A percentile compares a stretch with the other conserved stretches of the same genome.
These are phyloP conservation scores for Dryobotodes eremita DNA, from an alignment of 2,888 invertebrate genomes.

Conservation along the genomic window DNA sequence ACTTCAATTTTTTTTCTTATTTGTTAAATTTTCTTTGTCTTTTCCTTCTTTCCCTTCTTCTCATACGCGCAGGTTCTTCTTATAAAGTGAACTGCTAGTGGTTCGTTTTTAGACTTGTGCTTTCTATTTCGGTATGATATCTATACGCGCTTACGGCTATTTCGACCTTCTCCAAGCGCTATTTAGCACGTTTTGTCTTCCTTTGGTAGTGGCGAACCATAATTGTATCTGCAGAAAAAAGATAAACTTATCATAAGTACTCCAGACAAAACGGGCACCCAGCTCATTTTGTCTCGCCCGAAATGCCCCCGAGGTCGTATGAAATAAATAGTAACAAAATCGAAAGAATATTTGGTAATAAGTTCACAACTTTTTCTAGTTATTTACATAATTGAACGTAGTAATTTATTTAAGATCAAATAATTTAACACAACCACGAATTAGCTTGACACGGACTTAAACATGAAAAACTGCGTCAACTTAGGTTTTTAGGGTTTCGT, in stretches of 20 bases:
- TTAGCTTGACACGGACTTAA: neutral
- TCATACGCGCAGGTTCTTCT: neutral
- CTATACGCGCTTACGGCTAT: too few relatives aligned
- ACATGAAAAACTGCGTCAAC: neutral
- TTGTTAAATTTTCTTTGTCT: neutral
- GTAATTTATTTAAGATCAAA: neutral
- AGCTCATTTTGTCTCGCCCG: neutral
- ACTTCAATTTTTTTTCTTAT: neutral
- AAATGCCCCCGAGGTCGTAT: neutral
- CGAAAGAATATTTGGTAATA: neutral
- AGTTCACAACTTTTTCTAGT: neutral
- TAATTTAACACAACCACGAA: neutral
- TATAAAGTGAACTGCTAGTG: neutral
- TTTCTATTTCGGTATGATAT: neutral
- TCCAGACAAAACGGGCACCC: neutral
- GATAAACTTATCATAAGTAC: neutral
- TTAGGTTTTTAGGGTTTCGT: too few relatives aligned
- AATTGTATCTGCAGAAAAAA: neutral
- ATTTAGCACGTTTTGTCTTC: constrained; percentile 8
- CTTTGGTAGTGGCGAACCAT: constrained; percentile 6
- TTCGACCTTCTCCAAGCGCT: neutral
- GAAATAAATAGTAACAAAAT: neutral
- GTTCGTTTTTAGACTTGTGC: neutral
- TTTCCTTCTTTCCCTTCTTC: neutral
- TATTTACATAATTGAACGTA: neutral